Conservation (phyloP, 1,140 invertebrate species). For the Bombus impatiens region DNA sequence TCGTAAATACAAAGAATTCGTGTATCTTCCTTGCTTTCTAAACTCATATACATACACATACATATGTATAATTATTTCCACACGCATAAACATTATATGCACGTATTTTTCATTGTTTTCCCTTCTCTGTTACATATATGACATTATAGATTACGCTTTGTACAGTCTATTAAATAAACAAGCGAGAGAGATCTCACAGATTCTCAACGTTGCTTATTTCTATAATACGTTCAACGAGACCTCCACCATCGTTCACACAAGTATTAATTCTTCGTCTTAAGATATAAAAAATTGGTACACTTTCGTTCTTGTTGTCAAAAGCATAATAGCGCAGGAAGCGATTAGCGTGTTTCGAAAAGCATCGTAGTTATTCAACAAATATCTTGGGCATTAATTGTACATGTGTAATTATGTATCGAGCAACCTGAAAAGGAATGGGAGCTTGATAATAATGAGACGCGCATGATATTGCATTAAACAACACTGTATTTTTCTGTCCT, state of each 20-base stretch:
- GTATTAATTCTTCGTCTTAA: not conserved
- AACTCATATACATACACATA: constrained; percentile 1
- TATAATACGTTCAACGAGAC: not conserved
- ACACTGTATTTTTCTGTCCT: constrained; percentile 64
- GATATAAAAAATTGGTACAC: not conserved
- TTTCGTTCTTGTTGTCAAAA: constrained; percentile 1
- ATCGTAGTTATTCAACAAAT: not conserved
- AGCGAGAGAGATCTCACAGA: constrained; percentile 10
- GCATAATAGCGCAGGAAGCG: constrained; percentile 5
- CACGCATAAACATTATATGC: constrained; percentile 29
- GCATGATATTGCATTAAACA: constrained; percentile 61
- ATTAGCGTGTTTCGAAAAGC: not conserved
- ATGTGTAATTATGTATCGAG: not conserved
- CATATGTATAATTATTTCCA: not conserved
- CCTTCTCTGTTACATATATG: not conserved
- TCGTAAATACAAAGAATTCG: constrained; percentile 22
- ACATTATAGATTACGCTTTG: constrained; percentile 37
- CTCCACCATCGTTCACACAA: constrained; percentile 4
- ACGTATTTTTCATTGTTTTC: not conserved
- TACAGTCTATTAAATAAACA: constrained; percentile 38
- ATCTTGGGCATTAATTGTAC: not conserved
- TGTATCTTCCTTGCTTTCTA: not conserved
- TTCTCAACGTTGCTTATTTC: not conserved
- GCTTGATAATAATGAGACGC: constrained; percentile 63
- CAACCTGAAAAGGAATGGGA: constrained; percentile 51